Base-by-base conservation (phyloP, 2,113 vertebrate species). In the Periophthalmodon schlosseri region DNA sequence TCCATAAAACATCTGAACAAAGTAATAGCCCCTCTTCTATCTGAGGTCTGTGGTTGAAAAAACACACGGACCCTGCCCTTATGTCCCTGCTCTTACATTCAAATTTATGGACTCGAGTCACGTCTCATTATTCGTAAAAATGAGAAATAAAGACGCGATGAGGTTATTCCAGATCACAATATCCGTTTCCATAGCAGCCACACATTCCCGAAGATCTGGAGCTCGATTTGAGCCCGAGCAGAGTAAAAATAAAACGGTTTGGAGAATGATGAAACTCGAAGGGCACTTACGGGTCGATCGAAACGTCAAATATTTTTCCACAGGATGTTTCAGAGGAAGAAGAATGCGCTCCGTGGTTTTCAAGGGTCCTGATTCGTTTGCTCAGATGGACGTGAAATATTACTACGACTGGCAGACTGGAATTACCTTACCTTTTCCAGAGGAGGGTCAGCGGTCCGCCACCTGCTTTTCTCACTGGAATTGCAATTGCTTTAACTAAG, bases 241-340 rank as follows among this genome's bases (percentile, higher is more conserved):
- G 63, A 39, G 34, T 65, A 39, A 65, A 65, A 65, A 65, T 39
- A 44, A 44, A 39, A 8, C 5, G 34, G 63, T 65, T n/a, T 65
- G 34, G 63, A 65, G 18, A 11, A 16, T 39, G 33, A 65, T 39
- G 63, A 65, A 65, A 65, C 18, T 12, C 33, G 20, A 34, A 21
- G 34, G 33, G 34, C 63, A 12, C 44, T 65, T 9, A 12, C 63
- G 1, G 63, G 36, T 39, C 20, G 18, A 5, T 21, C 18, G 1
- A 12, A 21, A n/a, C 11, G 63, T 21, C 18, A 44, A 21, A 39
- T 65, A 12, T n/a, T 39, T 4, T 12, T n/a, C 34, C n/a, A 1
- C 63, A n/a, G n/a, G 18, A 14, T 2, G 4, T 39, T 64, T n/a
- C 34, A 39, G 14, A 16, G 12, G 58, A 4, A 10, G 28, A 64